Percentiles rank a stretch among this genome's conserved stretches.
phyloP scores from a whole-genome alignment of 2,888 invertebrate species.

The Tachystola acroxantha region DNA sequence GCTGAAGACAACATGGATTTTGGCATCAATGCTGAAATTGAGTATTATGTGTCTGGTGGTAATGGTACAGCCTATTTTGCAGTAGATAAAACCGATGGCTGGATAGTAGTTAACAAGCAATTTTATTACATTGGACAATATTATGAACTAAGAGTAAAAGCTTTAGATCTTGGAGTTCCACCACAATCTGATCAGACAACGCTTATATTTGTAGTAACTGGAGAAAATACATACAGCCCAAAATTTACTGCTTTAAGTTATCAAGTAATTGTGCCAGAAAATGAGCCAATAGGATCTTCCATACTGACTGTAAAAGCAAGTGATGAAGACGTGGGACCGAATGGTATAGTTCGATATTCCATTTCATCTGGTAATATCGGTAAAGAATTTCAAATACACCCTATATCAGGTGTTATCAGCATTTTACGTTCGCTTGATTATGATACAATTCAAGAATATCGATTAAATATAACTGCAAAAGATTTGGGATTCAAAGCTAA shows the following conservation, averaged over 20 bases:
- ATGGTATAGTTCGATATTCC: constrained; percentile 91
- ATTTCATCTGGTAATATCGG: constrained; percentile 91
- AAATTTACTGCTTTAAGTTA: constrained; percentile 90
- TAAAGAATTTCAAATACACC: constrained; percentile 88
- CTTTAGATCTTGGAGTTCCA: constrained; percentile 92
- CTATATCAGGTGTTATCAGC: constrained; percentile 86
- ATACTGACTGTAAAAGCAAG: constrained; percentile 91
- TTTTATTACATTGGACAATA: constrained; percentile 79
- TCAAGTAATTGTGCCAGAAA: constrained; percentile 94
- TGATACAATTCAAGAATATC: constrained; percentile 90
- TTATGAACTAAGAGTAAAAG: constrained; percentile 84
- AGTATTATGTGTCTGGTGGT: constrained; percentile 85
- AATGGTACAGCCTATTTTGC: constrained; percentile 87
- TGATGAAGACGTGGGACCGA: constrained; percentile 92
- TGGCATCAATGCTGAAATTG: constrained; percentile 93
- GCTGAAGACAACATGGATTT: constrained; percentile 89
- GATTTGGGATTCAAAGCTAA: constrained; percentile 91
- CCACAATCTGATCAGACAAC: constrained; percentile 87
- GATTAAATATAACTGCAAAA: constrained; percentile 90
- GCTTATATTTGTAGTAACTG: constrained; percentile 88
- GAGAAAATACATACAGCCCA: constrained; percentile 89
- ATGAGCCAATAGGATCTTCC: constrained; percentile 90
- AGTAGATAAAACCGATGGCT: constrained; percentile 87
- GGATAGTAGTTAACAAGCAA: constrained; percentile 84
- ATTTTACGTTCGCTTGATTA: constrained; percentile 91